These are phyloP conservation scores for Melinaea marsaeus DNA, from an alignment of 2,888 invertebrate genomes.

Conservation along the genomic window DNA sequence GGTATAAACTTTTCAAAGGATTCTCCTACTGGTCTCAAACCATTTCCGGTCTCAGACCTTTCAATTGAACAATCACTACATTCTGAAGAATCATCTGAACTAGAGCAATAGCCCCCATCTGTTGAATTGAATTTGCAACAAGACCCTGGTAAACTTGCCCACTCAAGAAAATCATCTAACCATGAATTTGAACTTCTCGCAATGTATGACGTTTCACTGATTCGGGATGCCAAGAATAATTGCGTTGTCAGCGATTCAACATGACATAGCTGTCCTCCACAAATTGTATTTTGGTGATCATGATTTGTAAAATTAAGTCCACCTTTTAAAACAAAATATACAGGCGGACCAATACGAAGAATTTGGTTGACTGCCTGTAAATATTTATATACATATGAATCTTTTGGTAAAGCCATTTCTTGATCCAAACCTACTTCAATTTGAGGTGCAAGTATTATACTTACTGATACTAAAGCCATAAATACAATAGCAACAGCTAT, in stretches of 20 bases:
- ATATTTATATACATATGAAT: conserved; percentile 93
- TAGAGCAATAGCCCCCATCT: conserved; percentile 83
- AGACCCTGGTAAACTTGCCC: conserved; percentile 79
- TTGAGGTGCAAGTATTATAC: conserved; percentile 84
- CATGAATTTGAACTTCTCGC: conserved; percentile 90
- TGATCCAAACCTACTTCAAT: conserved; percentile 94
- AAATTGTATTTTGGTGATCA: conserved; percentile 84
- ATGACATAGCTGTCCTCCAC: conserved; percentile 84
- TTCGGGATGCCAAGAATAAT: conserved; percentile 83
- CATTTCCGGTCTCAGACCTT: conserved; percentile 62
- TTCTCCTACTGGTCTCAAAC: conserved; percentile 75
- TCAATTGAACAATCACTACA: conserved; percentile 72
- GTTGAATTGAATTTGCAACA: conserved; percentile 83
- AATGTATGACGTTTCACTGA: conserved; percentile 83
- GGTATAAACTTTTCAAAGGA: conserved; percentile 83
- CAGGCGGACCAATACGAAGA: conserved; percentile 93
- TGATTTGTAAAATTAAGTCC: conserved; percentile 85
- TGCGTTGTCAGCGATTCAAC: conserved; percentile 83
- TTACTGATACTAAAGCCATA: conserved; percentile 81
- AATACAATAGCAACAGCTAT: conserved; percentile 82
- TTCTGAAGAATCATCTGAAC: conserved; percentile 56
- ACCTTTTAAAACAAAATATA: conserved; percentile 93
- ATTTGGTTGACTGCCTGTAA: conserved; percentile 84
- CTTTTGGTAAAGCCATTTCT: conserved; percentile 91
- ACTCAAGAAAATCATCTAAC: conserved; percentile 96